Percentiles rank a stretch among this genome's conserved stretches.
Conservation (phyloP, 2,888 invertebrate genomes). For the Torymus tubicola region DNA sequence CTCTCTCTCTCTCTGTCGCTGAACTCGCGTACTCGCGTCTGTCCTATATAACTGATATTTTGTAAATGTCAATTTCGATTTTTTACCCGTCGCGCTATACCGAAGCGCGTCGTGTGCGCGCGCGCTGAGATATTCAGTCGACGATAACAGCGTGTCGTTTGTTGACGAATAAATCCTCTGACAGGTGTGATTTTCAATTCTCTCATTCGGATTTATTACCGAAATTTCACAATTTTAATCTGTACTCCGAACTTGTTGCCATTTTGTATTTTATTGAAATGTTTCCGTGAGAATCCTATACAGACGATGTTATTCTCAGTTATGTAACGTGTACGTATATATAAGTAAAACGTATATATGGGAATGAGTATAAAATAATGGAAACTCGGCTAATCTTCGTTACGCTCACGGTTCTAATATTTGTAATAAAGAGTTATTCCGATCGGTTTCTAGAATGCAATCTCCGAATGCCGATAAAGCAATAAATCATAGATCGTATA, state of each 20-base stretch:
- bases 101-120: background rate
- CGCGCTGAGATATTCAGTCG: constrained; percentile 21
- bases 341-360: background rate
- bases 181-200: constrained; percentile 37
- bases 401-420: background rate
- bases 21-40: too few species aligned
- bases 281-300: background rate
- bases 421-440: constrained; percentile 1
- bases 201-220: constrained; percentile 46
- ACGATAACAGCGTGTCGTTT: constrained; percentile 34
- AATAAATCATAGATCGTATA: constrained; percentile 21
- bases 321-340: background rate
- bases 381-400: background rate
- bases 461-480: background rate
- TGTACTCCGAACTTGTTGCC: constrained; percentile 27
- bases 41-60: constrained; percentile 42
- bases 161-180: constrained; percentile 43
- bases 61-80: constrained; percentile 44
- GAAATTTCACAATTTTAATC: constrained; percentile 44
- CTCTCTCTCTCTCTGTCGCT: background rate
- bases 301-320: background rate
- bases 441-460: background rate
- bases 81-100: background rate
- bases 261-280: constrained; percentile 26
- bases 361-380: background rate